Evolutionary conservation across 2,888 invertebrate genomes (phyloP).

Genomic region (Drosophila koepferae): DNA sequence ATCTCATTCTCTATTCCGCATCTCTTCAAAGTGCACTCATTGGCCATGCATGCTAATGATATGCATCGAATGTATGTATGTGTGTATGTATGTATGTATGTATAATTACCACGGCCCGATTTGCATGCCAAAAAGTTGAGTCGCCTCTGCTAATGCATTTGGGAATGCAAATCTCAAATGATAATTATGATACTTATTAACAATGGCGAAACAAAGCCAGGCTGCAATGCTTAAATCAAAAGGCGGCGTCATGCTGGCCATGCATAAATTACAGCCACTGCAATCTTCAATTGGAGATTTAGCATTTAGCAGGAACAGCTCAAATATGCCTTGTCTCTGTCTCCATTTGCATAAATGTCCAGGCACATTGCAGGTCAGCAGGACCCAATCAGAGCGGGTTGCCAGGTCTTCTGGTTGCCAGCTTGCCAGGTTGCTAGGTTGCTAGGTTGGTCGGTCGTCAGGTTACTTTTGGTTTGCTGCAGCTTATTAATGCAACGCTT

Average conservation of each 20-base stretch:
- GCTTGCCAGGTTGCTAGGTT: conserved; percentile 9
- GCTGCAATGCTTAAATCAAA: conserved; percentile 7
- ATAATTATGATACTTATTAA: conserved; percentile 58
- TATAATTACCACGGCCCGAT: conserved; percentile 53
- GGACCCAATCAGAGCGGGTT: not conserved
- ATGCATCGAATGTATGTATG: conserved; percentile 63
- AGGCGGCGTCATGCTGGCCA: not conserved
- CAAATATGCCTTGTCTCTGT: conserved; percentile 17
- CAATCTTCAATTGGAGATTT: conserved; percentile 18
- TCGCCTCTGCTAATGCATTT: conserved; percentile 29
- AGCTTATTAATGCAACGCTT: conserved; percentile 68
- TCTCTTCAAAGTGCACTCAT: conserved; percentile 49
- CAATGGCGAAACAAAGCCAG: conserved; percentile 34
- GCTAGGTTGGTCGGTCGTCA: conserved; percentile 5
- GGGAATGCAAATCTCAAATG: conserved; percentile 30
- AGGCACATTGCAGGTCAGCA: conserved; percentile 19
- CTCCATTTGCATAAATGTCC: conserved; percentile 62
- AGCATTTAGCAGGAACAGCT: conserved; percentile 18
- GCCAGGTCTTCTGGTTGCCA: conserved; percentile 5
- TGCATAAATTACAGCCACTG: conserved; percentile 16
- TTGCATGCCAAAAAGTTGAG: conserved; percentile 36
- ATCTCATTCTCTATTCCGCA: not conserved
- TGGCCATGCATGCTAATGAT: conserved; percentile 67
- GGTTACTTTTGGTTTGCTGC: conserved; percentile 26
- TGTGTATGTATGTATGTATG: conserved; percentile 58